Percentiles rank a stretch among this genome's conserved stretches.
Evolutionary conservation across 1,140 invertebrate genomes (phyloP).

Genomic region (Thalassaphorura encarpata): DNA sequence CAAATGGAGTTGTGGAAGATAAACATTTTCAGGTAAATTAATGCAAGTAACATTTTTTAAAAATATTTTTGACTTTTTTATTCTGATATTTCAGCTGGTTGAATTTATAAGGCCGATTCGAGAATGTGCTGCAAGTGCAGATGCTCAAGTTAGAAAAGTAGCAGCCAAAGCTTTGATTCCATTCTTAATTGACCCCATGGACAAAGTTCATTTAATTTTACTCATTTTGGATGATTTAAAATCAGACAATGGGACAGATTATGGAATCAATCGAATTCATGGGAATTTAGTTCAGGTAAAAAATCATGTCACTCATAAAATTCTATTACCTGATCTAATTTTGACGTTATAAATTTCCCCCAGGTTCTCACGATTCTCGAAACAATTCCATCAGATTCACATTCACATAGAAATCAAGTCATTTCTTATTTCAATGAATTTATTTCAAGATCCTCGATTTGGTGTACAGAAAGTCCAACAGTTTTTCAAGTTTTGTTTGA

Average conservation of each 20-base stretch:
- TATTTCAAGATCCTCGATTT: constrained; percentile 1
- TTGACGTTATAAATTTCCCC: too few species aligned
- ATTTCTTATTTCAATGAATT: too few species aligned
- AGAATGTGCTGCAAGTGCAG: constrained; percentile 45
- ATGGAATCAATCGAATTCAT: constrained; percentile 37
- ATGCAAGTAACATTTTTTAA: not conserved
- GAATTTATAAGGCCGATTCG: constrained; percentile 23
- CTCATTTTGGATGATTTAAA: constrained; percentile 11
- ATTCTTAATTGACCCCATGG: constrained; percentile 42
- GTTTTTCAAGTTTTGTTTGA: constrained; percentile 8
- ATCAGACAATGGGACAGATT: not conserved
- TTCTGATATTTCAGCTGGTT: not conserved
- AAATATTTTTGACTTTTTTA: not conserved
- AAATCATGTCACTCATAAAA: constrained; percentile 3
- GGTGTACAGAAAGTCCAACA: not conserved
- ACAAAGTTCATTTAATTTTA: constrained; percentile 27
- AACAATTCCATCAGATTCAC: not conserved
- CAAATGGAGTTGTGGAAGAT: constrained; percentile 20
- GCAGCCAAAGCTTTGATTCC: constrained; percentile 55
- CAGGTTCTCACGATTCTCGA: not conserved
- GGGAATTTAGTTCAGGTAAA: constrained; percentile 41
- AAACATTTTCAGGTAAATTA: constrained; percentile 15
- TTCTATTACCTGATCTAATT: too few species aligned
- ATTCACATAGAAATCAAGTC: too few species aligned
- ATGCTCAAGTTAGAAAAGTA: constrained; percentile 53